Evolutionary conservation across 2,888 invertebrate species (phyloP), one percentile per base, ranked within the genome.

Genomic region (Coleophora flavipennella): DNA sequence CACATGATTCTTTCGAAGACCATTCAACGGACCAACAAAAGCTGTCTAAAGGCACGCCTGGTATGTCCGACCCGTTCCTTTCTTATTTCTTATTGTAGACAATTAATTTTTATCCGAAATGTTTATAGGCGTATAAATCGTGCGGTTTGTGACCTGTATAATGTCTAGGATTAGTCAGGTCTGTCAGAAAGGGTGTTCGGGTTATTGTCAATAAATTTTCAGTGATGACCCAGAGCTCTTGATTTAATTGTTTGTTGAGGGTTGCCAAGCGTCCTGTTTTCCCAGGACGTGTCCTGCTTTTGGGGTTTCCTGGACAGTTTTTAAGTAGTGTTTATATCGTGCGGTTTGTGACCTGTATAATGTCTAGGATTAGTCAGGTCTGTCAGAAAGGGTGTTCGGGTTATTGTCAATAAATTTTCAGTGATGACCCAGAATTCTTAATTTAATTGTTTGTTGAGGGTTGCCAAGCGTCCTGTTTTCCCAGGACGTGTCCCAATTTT

Each of bases 61-160:
- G 62, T 50, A 67, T 60, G 58, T 65, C 62, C 61, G 54, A 39
- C 48, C 44, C 40, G 39, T 37, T 38, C 20, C 20, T 20, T 31
- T 10, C 10, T 2, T 34, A 36, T 40, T 46, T 40, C 40, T 41
- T 47, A 28, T 13, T 37, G 41, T 37, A 43, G 45, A 54, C 50
- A 53, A 58, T 62, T 55, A 57, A 52, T 55, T 55, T 50, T 57
- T 49, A 46, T 50, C 45, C 41, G 43, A 43, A 43, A 41, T 49
- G 12, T 51, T 53, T 50, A 55, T 49, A 47, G 48, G 20, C 20
- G 20, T 20, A 20, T 20, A 20, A 20, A 20, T 20, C 6, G 20
- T 20, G 20, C 20, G 20, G 20, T 6, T 20, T 20, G 20, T 20
- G 20, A n/a, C 29, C 11, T 33, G n/a, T 38, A n/a, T n/a, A 38